These are phyloP conservation scores for Nesometra sesokonis DNA, from an alignment of 35 echinoderm and acorn worm genomes.

Conservation along the genomic window DNA sequence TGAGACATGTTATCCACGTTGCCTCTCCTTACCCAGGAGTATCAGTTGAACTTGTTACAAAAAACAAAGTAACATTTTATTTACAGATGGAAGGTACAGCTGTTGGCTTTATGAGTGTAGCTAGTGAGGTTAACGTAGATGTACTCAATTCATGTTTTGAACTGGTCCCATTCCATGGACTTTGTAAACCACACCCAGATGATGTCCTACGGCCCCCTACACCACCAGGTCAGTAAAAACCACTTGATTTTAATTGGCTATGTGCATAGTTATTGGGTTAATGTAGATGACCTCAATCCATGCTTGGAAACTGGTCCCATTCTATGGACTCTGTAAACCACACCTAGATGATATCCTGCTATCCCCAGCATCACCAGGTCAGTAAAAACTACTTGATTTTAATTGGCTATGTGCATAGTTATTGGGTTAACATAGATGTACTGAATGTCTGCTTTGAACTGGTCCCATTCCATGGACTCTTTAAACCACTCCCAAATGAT, in stretches of 20 bases:
- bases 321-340: constrained; percentile 68
- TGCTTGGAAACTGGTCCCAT: constrained; percentile 94
- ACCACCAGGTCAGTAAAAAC: not conserved
- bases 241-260: not conserved
- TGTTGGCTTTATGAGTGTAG: constrained; percentile 90
- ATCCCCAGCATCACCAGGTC: constrained; percentile 39
- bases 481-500: constrained; percentile 78
- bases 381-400: not conserved
- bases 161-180: constrained; percentile 83
- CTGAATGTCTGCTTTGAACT: constrained; percentile 82
- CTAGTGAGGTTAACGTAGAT: constrained; percentile 64
- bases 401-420: constrained; percentile 80
- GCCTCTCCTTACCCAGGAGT: too few species aligned
- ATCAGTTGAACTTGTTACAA: too few species aligned
- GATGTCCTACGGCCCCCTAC: constrained; percentile 68
- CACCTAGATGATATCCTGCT: constrained; percentile 75
- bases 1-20: too few species aligned
- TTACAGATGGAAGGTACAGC: constrained; percentile 80
- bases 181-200: constrained; percentile 71
- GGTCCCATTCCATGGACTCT: constrained; percentile 77
- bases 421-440: constrained; percentile 65
- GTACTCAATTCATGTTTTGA: constrained; percentile 84
- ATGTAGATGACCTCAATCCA: constrained; percentile 52
- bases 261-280: constrained; percentile 72
- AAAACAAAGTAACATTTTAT: too few species aligned